These are phyloP conservation scores for Noctua janthina DNA, from an alignment of 2,888 invertebrate genomes.

Conservation along the genomic window DNA sequence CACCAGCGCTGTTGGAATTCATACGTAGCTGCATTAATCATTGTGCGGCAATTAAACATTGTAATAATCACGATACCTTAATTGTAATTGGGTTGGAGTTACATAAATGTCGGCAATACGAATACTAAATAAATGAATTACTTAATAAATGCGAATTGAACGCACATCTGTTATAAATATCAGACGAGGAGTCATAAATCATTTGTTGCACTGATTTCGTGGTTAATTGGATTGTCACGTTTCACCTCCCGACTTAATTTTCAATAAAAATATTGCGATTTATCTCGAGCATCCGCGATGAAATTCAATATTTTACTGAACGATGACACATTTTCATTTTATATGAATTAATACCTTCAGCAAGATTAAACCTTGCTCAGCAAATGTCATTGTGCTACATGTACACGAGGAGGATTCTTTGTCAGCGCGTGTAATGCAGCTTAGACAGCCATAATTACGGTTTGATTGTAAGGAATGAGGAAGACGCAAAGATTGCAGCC, in stretches of 20 bases:
- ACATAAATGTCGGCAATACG: slow-evolving; percentile 50
- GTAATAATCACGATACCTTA: slow-evolving; percentile 61
- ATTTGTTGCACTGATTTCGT: slow-evolving; percentile 34
- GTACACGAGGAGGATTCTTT: not conserved
- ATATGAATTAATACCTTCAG: not conserved
- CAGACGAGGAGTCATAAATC: slow-evolving; percentile 18
- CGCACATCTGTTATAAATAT: slow-evolving; percentile 19
- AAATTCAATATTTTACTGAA: slow-evolving; percentile 3
- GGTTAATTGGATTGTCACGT: slow-evolving; percentile 29
- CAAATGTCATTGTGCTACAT: not conserved
- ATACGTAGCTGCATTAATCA: slow-evolving; percentile 49
- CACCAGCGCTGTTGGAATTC: slow-evolving; percentile 26
- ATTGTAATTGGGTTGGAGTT: slow-evolving; percentile 59
- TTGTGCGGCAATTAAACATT: slow-evolving; percentile 56
- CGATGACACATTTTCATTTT: not conserved
- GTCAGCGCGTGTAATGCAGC: slow-evolving; percentile 18
- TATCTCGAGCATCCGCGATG: not conserved
- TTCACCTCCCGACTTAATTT: slow-evolving; percentile 27
- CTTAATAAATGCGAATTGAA: slow-evolving; percentile 26
- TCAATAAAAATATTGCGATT: slow-evolving; percentile 25
- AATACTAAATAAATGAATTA: slow-evolving; percentile 18
- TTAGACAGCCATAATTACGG: slow-evolving; percentile 33
- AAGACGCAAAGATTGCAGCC: slow-evolving; percentile 49
- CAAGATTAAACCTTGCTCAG: not conserved
- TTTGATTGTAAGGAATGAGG: slow-evolving; percentile 54